A percentile compares a stretch with the other conserved stretches of the same genome.
Conservation (phyloP, 2,888 invertebrate species). For the Kuschelorhynchus macadamiae region DNA sequence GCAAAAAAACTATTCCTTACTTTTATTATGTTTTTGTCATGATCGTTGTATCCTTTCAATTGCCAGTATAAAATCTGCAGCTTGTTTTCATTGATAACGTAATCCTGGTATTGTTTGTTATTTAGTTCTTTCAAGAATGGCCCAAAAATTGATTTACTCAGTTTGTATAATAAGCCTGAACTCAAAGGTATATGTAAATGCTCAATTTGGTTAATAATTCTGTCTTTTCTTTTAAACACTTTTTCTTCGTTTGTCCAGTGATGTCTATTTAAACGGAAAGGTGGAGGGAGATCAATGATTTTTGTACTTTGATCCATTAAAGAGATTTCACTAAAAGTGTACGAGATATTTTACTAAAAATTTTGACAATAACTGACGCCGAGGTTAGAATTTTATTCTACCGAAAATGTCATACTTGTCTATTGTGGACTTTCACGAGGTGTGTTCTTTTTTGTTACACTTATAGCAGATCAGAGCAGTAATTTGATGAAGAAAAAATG, state of each 20-base stretch:
- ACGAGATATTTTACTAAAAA: neutral
- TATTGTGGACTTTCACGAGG: too few species aligned
- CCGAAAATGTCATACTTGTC: too few species aligned
- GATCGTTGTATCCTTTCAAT: conserved; percentile 51
- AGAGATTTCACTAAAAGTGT: too few species aligned
- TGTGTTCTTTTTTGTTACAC: too few species aligned
- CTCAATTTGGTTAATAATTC: conserved; percentile 22
- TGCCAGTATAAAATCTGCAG: conserved; percentile 57
- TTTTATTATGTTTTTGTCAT: conserved; percentile 52
- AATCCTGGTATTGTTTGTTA: conserved; percentile 56
- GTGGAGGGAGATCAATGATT: conserved; percentile 9
- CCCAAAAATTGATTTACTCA: conserved; percentile 59
- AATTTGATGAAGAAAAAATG: too few species aligned
- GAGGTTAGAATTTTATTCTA: too few species aligned
- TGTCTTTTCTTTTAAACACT: conserved; percentile 35
- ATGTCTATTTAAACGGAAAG: conserved; percentile 18
- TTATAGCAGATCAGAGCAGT: too few species aligned
- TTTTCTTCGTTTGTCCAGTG: conserved; percentile 48
- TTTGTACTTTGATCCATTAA: conserved; percentile 24
- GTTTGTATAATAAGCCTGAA: conserved; percentile 35
- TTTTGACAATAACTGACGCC: conserved; percentile 1
- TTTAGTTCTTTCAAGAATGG: conserved; percentile 60
- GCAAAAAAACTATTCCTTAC: conserved; percentile 56
- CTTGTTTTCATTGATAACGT: conserved; percentile 58
- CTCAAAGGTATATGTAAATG: conserved; percentile 39